A percentile compares a stretch with the other conserved stretches of the same genome.
These are phyloP conservation scores for Eumaeus atala DNA, from an alignment of 1,140 invertebrate species.

Conservation along the genomic window DNA sequence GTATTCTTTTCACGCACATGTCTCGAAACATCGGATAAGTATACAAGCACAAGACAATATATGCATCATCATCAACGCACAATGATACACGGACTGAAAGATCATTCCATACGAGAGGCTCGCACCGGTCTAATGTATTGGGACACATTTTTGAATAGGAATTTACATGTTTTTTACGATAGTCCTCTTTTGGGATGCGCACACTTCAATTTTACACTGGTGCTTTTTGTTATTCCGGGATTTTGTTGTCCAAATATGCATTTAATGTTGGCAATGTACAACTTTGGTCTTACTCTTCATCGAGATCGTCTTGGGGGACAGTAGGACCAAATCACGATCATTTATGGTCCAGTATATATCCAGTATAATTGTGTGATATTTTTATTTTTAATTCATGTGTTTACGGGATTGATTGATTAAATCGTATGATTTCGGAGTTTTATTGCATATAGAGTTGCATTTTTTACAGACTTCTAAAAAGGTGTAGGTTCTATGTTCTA, in stretches of 20 bases:
- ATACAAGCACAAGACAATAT: not conserved
- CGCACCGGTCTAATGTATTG: conserved; percentile 22
- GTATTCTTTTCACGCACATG: too few species aligned
- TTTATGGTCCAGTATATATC: not conserved
- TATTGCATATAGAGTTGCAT: not conserved
- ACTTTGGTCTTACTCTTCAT: conserved; percentile 1
- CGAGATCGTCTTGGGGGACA: too few species aligned
- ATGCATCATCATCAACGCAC: not conserved
- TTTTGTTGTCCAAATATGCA: conserved; percentile 30
- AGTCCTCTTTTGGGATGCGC: conserved; percentile 27
- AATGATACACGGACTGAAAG: conserved; percentile 22
- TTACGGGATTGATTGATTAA: not conserved
- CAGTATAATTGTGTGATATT: conserved; percentile 10
- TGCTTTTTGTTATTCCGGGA: conserved; percentile 18
- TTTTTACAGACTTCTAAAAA: too few species aligned
- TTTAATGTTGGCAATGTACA: conserved; percentile 23
- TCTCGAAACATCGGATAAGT: too few species aligned
- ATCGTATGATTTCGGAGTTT: not conserved
- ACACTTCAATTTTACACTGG: conserved; percentile 18
- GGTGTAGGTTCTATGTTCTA: too few species aligned
- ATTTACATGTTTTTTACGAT: conserved; percentile 23
- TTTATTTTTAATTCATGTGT: conserved; percentile 10
- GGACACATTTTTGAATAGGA: conserved; percentile 25
- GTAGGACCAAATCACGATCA: too few species aligned
- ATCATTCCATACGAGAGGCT: conserved; percentile 24